A percentile compares a stretch with the other conserved stretches of the same genome.
These are phyloP conservation scores for Tenthredo amoena DNA, from an alignment of 2,888 invertebrate species.

Conservation along the genomic window DNA sequence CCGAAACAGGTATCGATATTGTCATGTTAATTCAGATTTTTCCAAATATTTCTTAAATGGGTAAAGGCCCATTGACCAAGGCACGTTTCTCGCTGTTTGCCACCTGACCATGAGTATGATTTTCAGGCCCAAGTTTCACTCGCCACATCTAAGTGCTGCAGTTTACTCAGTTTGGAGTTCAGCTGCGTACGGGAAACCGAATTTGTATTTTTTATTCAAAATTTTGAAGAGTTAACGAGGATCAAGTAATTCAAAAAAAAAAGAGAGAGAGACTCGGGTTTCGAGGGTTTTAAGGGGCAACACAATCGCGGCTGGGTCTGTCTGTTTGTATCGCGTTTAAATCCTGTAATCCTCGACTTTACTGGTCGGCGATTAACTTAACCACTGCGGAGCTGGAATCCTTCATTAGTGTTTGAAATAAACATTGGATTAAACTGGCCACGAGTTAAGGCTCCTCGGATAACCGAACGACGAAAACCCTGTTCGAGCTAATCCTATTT, in stretches of 20 bases:
- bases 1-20: constrained; percentile 73
- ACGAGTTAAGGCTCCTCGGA: constrained; percentile 47
- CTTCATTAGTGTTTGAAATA: constrained; percentile 52
- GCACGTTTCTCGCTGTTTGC: constrained; percentile 69
- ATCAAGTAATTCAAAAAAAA: neutral
- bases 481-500: constrained; percentile 42
- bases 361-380: constrained; percentile 55
- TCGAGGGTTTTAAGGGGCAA: neutral
- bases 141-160: neutral
- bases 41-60: constrained; percentile 71
- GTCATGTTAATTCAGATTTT: constrained; percentile 74
- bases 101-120: constrained; percentile 39
- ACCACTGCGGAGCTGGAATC: constrained; percentile 52
- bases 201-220: neutral
- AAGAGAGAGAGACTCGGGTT: neutral
- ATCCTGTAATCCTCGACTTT: constrained; percentile 56
- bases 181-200: neutral
- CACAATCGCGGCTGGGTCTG: neutral
- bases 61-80: constrained; percentile 69
- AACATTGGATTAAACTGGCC: constrained; percentile 47
- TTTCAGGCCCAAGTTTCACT: neutral
- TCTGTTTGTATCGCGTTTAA: constrained; percentile 40
- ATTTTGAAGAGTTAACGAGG: neutral
- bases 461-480: constrained; percentile 37
- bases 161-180: neutral